Conservation (phyloP, 37 sponge, comb jelly and placozoan species). For the Chondrilla cf. caribensis region DNA sequence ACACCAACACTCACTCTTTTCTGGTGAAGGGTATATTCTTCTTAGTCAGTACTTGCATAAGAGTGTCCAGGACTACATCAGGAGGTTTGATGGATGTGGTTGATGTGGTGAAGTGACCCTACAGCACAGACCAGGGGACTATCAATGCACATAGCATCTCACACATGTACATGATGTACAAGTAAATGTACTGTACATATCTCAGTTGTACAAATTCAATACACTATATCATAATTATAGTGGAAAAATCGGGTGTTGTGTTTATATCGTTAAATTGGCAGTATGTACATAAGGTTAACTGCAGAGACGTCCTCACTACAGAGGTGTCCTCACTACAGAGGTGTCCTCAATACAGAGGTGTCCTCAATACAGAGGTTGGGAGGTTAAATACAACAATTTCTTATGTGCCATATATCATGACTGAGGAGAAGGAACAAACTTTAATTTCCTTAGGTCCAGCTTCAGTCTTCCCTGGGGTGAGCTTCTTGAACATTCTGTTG, state of each 20-base stretch:
- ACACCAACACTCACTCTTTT: conserved; percentile 39
- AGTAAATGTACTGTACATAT: no score
- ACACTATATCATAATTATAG: no score
- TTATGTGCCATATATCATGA: no score
- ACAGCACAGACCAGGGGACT: conserved; percentile 9
- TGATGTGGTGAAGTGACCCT: conserved; percentile 70
- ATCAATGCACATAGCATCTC: no score
- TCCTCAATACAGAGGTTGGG: no score
- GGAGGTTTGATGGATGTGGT: conserved; percentile 75
- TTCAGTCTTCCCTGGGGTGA: background rate
- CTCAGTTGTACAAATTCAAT: no score
- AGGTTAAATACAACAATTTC: no score
- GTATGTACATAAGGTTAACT: no score
- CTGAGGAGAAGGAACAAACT: background rate
- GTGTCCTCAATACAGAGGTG: no score
- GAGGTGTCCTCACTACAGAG: no score
- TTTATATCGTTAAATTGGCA: background rate
- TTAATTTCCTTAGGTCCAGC: conserved; percentile 22
- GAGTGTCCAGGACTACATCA: conserved; percentile 67
- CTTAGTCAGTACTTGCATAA: conserved; percentile 55
- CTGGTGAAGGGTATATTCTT: conserved; percentile 36
- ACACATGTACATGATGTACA: no score
- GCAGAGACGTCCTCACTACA: no score
- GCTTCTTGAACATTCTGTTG: background rate
- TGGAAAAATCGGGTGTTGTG: background rate